Evolutionary conservation across 2,888 invertebrate genomes (phyloP).

Genomic region (Sesia bembeciformis): DNA sequence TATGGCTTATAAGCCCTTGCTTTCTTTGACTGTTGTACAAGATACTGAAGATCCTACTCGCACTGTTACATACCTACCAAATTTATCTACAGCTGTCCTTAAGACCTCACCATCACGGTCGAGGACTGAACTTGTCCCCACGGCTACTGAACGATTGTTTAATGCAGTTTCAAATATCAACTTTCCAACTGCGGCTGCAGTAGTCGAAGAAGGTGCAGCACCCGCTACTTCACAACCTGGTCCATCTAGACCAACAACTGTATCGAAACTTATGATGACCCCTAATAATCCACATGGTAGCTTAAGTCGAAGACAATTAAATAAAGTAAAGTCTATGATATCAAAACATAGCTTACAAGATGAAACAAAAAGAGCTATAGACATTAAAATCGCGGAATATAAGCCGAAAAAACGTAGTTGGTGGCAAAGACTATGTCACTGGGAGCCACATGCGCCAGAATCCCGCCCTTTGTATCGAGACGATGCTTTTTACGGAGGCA

Average conservation of each 20-base stretch:
- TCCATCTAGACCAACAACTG: constrained; percentile 27
- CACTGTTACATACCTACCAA: constrained; percentile 59
- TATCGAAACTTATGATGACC: constrained; percentile 41
- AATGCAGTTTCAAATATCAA: constrained; percentile 35
- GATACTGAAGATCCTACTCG: constrained; percentile 42
- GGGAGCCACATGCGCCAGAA: constrained; percentile 49
- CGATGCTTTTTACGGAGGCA: constrained; percentile 57
- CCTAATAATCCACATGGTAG: constrained; percentile 38
- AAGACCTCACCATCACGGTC: constrained; percentile 20
- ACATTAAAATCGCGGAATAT: constrained; percentile 21
- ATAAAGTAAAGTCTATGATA: constrained; percentile 49
- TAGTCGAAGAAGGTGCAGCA: constrained; percentile 29
- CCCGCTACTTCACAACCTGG: constrained; percentile 27
- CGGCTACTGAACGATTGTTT: constrained; percentile 32
- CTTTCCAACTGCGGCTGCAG: constrained; percentile 48
- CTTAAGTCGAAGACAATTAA: constrained; percentile 42
- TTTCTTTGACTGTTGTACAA: constrained; percentile 44
- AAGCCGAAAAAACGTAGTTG: constrained; percentile 31
- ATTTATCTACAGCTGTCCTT: constrained; percentile 27
- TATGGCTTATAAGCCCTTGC: constrained; percentile 50
- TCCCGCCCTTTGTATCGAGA: constrained; percentile 62
- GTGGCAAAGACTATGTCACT: constrained; percentile 39
- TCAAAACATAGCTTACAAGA: constrained; percentile 34
- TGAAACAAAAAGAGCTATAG: constrained; percentile 20
- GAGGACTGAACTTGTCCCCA: constrained; percentile 21